Evolutionary conservation across 2,113 vertebrate genomes (phyloP), one percentile per base, ranked within the genome.

Genomic region (Alligator mississippiensis): DNA sequence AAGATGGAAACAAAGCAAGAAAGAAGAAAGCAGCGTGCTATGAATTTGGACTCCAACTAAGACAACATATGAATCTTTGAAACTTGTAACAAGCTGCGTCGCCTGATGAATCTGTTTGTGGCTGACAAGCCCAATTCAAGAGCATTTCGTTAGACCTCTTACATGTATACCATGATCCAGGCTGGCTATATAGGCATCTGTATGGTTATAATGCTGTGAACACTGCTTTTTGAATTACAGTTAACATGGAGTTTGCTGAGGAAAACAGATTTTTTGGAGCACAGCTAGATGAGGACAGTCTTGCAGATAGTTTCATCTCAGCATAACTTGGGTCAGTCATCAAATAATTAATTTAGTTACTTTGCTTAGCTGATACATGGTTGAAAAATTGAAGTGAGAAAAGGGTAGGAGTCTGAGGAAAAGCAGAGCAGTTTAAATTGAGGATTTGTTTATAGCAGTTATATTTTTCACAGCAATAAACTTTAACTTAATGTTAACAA

Each of bases 401-500:
- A 88, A 28, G 14, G 5, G 2, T 28, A 90, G 82, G 80, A 80
- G 84, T 87, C 80, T 57, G 38, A 25, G 57, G 70, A 92, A 66
- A 93, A 87, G 54, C 64, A 66, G 12, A 70, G 63, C 4, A 27
- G 4, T 19, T 82, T n/a, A 55, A 91, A 90, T 91, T 58, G 66
- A 34, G 90, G 85, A 4, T 92, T 89, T 87, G 89, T 96, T 93
- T 94, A 58, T 79, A 87, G 38, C 30, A 9, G 27, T 82, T 63
- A 84, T 59, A 4, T 80, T 93, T 85, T 86, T 55, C 79, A n/a
- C 64, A 93, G 87, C 58, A 92, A 62, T 87, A 72, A 75, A 89
- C 10, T 94, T 90, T 34, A 77, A 92, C 34, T 95, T 92, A 86
- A 80, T 87, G 77, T 84, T 81, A 81, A 85, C 91, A 96, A 80